A percentile compares a stretch with the other conserved stretches of the same genome.
These are phyloP conservation scores for Clostera curtula DNA, from an alignment of 2,888 invertebrate genomes.

Conservation along the genomic window DNA sequence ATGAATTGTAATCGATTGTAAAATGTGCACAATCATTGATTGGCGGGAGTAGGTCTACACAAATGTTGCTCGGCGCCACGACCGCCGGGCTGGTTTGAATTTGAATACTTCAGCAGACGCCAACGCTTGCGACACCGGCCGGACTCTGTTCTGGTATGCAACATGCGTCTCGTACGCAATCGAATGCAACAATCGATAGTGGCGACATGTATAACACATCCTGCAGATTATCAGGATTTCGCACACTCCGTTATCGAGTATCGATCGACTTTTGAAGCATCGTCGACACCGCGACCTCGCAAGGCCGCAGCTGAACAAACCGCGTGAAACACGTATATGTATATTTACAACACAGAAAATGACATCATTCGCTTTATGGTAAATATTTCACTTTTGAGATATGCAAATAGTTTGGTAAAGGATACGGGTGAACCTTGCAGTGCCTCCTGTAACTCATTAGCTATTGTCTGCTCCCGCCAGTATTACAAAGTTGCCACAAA, in stretches of 20 bases:
- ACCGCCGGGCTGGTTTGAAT: conserved; percentile 43
- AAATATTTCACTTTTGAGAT: conserved; percentile 27
- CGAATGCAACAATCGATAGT: conserved; percentile 11
- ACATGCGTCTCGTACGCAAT: conserved; percentile 28
- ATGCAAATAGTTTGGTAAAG: conserved; percentile 16
- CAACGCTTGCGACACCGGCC: conserved; percentile 56
- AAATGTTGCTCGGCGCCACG: conserved; percentile 42
- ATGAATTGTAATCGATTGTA: conserved; percentile 13
- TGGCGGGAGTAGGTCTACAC: conserved; percentile 15
- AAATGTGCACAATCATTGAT: conserved; percentile 21
- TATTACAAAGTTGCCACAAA: too few relatives aligned
- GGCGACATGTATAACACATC: conserved; percentile 8
- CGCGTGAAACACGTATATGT: conserved; percentile 23
- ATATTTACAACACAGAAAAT: conserved; percentile 50
- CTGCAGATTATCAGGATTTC: conserved; percentile 20
- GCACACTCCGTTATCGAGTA: conserved; percentile 21
- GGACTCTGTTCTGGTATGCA: conserved; percentile 48
- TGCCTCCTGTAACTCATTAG: conserved; percentile 2
- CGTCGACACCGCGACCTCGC: conserved; percentile 47
- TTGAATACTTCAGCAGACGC: conserved; percentile 52
- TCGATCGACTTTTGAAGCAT: conserved; percentile 36
- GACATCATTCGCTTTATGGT: conserved; percentile 43
- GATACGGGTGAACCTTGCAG: conserved; percentile 3
- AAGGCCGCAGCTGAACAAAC: conserved; percentile 67
- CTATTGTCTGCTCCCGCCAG: too few relatives aligned